Evolutionary conservation across 1,140 invertebrate genomes (phyloP).

Genomic region (Melipona quadrifasciata): DNA sequence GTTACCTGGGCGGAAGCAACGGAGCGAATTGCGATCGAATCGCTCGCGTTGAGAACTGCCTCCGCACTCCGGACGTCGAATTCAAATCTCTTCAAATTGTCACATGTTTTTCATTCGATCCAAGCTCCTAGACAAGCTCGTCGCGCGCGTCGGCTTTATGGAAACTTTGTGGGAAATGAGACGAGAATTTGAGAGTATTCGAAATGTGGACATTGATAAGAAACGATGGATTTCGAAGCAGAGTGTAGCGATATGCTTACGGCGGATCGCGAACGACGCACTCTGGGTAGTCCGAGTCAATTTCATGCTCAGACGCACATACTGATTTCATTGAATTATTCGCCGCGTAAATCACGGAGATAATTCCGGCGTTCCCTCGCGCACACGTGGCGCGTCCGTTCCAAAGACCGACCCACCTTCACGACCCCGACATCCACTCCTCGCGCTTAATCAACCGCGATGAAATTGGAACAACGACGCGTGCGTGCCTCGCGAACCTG

Average conservation of each 20-base stretch:
- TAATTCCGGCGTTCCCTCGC: conserved; percentile 43
- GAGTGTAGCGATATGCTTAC: conserved; percentile 9
- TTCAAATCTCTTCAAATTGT: not conserved
- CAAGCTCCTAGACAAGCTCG: too few species aligned
- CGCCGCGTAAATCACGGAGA: conserved; percentile 59
- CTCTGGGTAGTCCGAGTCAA: conserved; percentile 38
- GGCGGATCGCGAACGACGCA: conserved; percentile 19
- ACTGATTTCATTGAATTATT: conserved; percentile 67
- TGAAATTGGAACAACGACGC: not conserved
- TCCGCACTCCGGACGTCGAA: not conserved
- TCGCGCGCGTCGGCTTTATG: too few species aligned
- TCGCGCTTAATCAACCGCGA: not conserved
- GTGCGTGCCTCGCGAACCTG: not conserved
- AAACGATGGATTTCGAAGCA: not conserved
- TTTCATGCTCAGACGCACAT: conserved; percentile 60
- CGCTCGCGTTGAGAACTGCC: not conserved
- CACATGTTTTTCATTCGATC: too few species aligned
- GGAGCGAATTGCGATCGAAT: conserved; percentile 5
- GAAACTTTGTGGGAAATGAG: too few species aligned
- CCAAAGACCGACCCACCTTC: not conserved
- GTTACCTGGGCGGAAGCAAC: not conserved
- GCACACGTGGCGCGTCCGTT: not conserved
- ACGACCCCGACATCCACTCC: too few species aligned
- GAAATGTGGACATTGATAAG: not conserved
- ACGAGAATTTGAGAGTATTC: not conserved